These are phyloP conservation scores for Azorinus chamasolen DNA, from an alignment of 2,888 invertebrate genomes.

Conservation along the genomic window DNA sequence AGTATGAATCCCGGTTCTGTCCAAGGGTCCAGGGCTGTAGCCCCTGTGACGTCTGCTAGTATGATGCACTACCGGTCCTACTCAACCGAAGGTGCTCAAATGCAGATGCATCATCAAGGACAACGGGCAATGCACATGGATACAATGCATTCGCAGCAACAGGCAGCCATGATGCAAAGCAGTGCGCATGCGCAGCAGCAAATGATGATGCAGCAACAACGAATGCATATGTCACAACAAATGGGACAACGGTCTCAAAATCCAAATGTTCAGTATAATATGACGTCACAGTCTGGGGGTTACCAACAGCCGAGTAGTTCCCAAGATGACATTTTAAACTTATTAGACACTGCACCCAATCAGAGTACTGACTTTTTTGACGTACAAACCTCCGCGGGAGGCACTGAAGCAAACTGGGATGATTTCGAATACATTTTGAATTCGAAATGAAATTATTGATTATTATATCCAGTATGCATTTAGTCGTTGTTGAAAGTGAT, in stretches of 20 bases:
- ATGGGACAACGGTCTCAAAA: conserved; percentile 68
- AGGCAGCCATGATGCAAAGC: conserved; percentile 72
- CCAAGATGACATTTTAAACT: conserved; percentile 91
- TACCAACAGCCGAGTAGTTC: conserved; percentile 65
- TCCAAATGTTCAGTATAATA: conserved; percentile 51
- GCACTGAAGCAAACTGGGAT: conserved; percentile 61
- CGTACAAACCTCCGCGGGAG: conserved; percentile 79
- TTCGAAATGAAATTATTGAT: conserved; percentile 15
- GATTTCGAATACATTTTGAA: conserved; percentile 59
- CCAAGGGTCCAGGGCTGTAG: conserved; percentile 4
- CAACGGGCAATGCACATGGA: conserved; percentile 63
- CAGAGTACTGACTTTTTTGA: conserved; percentile 90
- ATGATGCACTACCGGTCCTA: conserved; percentile 87
- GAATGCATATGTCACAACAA: conserved; percentile 87
- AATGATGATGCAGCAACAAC: conserved; percentile 81
- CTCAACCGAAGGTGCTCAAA: conserved; percentile 70
- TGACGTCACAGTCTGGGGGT: conserved; percentile 43
- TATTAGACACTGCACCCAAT: conserved; percentile 91
- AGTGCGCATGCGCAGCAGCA: conserved; percentile 66
- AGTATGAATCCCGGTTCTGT: conserved; percentile 27
- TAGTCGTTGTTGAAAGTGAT: too few species aligned
- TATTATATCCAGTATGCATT: too few species aligned
- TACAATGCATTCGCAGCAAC: conserved; percentile 72
- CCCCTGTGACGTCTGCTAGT: conserved; percentile 63
- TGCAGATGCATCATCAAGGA: conserved; percentile 75